Evolutionary conservation across 1,140 invertebrate genomes (phyloP), one percentile per base, ranked within the genome.

Genomic region (Lasioglossum albipes): DNA sequence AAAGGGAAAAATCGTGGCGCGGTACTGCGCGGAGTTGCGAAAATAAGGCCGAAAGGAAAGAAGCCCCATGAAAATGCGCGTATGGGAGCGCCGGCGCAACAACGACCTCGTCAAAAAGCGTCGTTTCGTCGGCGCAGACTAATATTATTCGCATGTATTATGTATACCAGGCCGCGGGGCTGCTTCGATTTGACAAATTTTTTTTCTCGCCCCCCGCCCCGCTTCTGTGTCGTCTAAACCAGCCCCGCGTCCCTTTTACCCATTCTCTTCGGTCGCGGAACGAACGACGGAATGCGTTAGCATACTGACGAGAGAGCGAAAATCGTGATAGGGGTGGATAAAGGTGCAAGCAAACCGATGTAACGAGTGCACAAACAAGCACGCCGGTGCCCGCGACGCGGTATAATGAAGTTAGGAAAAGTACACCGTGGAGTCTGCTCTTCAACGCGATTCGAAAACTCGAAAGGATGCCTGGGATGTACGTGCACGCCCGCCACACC

Each of bases 371-470:
- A 70, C 76, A 79, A 85, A 80, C 85, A 80, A 82, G 80, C 79
- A 62, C 67, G 36, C 16, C 20, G 52, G 61, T 36, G 27, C 62
- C 41, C 69, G 71, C 75, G 75, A 69, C 66, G 49, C 54, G 64
- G 65, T 69, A 81, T 86, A 87, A 87, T 68, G 84, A 87, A 85
- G 85, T 87, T 87, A 87, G 85, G 81, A 81, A 85, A 86, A 86
- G 85, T 87, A 87, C 85, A 83, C 80, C 69, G 64, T 13, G 66
- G 54, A 27, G 45, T 31, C 62, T 74, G 69, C 67, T 77, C 69
- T 49, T 36, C 69, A 78, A 41, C 68, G 67, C 68, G 75, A 71
- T 78, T 72, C 75, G 59, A 78, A 71, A 45, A 64, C 75, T 61
- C 68, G 57, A 61, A 76, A 69, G 75, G 41, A 45, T 45, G 31